A percentile compares a stretch with the other conserved stretches of the same genome.
Evolutionary conservation across 2,888 invertebrate species (phyloP).

Genomic region (Oegoconia quadripuncta): DNA sequence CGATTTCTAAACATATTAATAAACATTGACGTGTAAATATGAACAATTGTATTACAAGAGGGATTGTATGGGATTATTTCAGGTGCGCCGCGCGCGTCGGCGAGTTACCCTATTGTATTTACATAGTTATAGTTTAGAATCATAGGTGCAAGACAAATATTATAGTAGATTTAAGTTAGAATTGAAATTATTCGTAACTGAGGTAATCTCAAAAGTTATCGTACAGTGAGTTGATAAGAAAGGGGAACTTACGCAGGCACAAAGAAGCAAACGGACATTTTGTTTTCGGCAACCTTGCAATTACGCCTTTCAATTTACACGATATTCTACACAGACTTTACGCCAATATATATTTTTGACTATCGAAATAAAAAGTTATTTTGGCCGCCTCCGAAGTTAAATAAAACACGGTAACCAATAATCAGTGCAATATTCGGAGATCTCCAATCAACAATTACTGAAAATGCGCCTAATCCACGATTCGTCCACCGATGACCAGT

Average conservation of each 20-base stretch:
- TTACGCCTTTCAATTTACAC: slow-evolving; percentile 20
- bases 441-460: slow-evolving; percentile 80
- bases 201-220: too few relatives aligned
- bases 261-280: slow-evolving; percentile 85
- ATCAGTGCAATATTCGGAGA: slow-evolving; percentile 73
- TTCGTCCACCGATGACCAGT: slow-evolving; percentile 79
- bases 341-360: slow-evolving; percentile 34
- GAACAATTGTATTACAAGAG: too few relatives aligned
- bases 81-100: too few relatives aligned
- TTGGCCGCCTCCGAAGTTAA: slow-evolving; percentile 63
- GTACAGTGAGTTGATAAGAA: slow-evolving; percentile 8
- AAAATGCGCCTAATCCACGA: slow-evolving; percentile 76
- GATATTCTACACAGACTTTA: slow-evolving; percentile 26
- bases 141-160: too few relatives aligned
- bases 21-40: too few relatives aligned
- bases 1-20: too few relatives aligned
- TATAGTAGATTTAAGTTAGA: too few relatives aligned
- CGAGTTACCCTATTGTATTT: too few relatives aligned
- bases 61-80: too few relatives aligned
- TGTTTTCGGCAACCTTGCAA: slow-evolving; percentile 50
- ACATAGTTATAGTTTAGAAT: too few relatives aligned
- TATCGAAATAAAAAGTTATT: slow-evolving; percentile 46
- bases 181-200: too few relatives aligned
- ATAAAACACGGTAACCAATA: slow-evolving; percentile 73
- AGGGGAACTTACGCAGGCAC: slow-evolving; percentile 83